Evolutionary conservation across 1,140 invertebrate genomes (phyloP), one percentile per base, ranked within the genome.

Genomic region (Lineus longissimus): DNA sequence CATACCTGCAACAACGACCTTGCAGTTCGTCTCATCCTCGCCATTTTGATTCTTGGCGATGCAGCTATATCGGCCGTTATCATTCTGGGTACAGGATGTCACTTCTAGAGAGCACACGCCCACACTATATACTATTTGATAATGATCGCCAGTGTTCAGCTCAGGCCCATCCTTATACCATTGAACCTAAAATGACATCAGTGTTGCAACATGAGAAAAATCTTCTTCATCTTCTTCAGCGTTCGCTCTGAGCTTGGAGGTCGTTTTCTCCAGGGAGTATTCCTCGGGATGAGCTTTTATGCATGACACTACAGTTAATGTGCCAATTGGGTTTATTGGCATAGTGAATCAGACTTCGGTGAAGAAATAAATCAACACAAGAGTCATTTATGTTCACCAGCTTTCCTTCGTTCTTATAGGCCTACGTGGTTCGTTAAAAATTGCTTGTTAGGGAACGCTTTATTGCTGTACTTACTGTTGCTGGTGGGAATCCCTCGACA

Each of bases 1-100:
- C 71, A 73, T 43, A 91, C 94, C 94, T 90, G 99, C 95, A 73
- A 99, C 95, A 73, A 95, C 95, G 30, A 99, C 91, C 64, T 95
- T 91, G 81, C 94, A 97, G 51, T 87, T 89, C 1, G 95, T 98
- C 85, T 97, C 94, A 74, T 96, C 94, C 23, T 88, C 88, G 70
- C 97, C 97, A 67, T 97, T 90, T 22, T 86, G 85, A 81, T 98
- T 99, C 40, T 88, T 90, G 6, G 97, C 97, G 6, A 91, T 86
- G 78, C 95, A 98, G 23, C 87, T 88, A 81, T 99, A 99, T 79
- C 93, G 95, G 63, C 96, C 97, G 64, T 94, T 94, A 82, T 99
- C 97, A 69, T 90, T 89, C 0, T 94, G 89, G 76, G 90, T 89
- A 79, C 94, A 96, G 80, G 94, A 93, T 45, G 93, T 87, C 63